Conservation (phyloP, 2,797 vertebrate species). For the Cygnus olor region DNA sequence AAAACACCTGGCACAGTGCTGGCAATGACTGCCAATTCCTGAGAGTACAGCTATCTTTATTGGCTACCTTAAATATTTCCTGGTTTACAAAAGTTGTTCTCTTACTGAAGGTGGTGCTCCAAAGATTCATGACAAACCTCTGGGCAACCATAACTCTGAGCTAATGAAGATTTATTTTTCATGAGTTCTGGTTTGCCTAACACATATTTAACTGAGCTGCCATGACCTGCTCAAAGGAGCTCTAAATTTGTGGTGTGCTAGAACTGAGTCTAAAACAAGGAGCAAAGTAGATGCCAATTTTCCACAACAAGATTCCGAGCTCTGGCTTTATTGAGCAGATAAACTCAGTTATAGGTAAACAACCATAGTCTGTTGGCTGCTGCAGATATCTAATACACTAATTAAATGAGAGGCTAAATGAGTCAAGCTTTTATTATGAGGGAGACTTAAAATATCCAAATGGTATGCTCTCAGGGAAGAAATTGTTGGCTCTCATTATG, state of each 20-base stretch:
- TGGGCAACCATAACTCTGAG: neutral
- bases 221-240: neutral
- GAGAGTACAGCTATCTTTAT: neutral
- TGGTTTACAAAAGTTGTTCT: neutral
- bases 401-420: neutral
- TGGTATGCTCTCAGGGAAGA: neutral
- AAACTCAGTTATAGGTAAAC: neutral
- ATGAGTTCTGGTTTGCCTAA: neutral
- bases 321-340: neutral
- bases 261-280: neutral
- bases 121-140: neutral
- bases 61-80: neutral
- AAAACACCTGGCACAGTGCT: neutral
- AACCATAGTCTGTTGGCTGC: neutral
- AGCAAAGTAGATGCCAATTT: neutral
- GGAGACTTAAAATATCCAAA: neutral
- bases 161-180: neutral
- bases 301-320: neutral
- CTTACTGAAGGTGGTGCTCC: neutral
- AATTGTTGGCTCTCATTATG: neutral
- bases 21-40: neutral
- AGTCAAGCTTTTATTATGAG: neutral
- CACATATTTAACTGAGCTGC: neutral
- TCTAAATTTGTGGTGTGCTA: neutral
- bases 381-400: neutral